Base-by-base conservation (phyloP, 2,113 vertebrate genomes). In the Uropsilus gracilis region DNA sequence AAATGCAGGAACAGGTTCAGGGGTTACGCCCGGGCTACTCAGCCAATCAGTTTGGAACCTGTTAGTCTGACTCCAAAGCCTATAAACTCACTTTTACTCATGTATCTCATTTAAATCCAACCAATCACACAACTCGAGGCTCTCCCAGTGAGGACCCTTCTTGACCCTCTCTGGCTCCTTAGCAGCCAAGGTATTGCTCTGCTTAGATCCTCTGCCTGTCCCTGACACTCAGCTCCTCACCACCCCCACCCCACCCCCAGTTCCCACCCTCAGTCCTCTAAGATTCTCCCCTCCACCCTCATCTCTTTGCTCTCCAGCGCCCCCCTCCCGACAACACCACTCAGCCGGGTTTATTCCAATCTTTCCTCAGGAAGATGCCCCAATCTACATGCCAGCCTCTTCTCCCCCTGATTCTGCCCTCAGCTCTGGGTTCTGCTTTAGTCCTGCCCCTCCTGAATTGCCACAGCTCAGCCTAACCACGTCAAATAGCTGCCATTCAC, bases 71-170 rank as follows among this genome's bases (percentile, higher is more conserved):
- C 24, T 39, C 22, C 63, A 53, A 46, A 32, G 24, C 22, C 48
- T 3, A 4, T 2, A n/a, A 24, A 8, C 6, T 10, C 1, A 53
- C 4, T 22, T 5, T 0, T 44, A 46, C 22, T 63, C 42, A 20
- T 37, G 14, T 0, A 12, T 11, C 32, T 59, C 57, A 24, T 22
- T 42, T 57, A 83, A 78, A 30, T 16, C 44, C 34, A 28, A 34
- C 55, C 14, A 14, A 32, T 6, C 42, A 55, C 24, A 30, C 1
- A 16, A n/a, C 30, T 32, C 64, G 2, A 13, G 39, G 22, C 14
- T 75, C 30, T 48, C 5, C 13, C 63, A 32, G 5, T 2, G 18
- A n/a, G 42, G 32, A 50, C 16, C 6, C 20, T 59, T 24, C 53
- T 50, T n/a, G 18, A 44, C 22, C 8, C 64, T 75, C 42, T 32